Evolutionary conservation across 2,888 invertebrate species (phyloP), one percentile per base, ranked within the genome.

Genomic region (Plagodis dolabraria): DNA sequence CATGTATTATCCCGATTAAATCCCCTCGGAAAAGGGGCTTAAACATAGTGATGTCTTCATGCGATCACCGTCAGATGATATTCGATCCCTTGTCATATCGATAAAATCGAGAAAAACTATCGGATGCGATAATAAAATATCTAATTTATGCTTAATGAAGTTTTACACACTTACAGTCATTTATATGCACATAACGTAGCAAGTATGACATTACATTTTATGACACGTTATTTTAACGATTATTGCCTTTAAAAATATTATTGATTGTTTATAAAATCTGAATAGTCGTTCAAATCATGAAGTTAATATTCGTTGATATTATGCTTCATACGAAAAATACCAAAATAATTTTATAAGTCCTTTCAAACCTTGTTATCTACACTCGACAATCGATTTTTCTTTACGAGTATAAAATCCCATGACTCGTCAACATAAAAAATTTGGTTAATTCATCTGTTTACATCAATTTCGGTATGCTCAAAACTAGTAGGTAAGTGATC

Each of bases 1-100:
- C 86, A 87, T 87, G 89, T 89, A 88, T 89, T 89, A 90, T 89
- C 85, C 84, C 82, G 85, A 89, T 88, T 89, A 88, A 86, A 89
- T 85, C 89, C 89, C 85, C 78, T 68, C 73, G 77, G 85, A 84
- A 82, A 83, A 81, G 83, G 83, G 84, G 83, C 84, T 88, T 85
- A 85, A 72, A 77, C 75, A 69, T 87, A 87, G 87, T 86, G 87
- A 84, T 87, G 86, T 81, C 79, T 80, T 77, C 75, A 76, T 76
- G 70, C 75, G 74, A 75, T 75, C 66, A 69, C 69, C 57, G 54
- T 68, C 60, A 53, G 48, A 67, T 65, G 60, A 65, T 65, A 70
- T 64, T 60, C 65, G 65, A 70, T 63, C 67, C 58, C 61, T 61
- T 53, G 58, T 63, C 48, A 63, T 69, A 75, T 78, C 76, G 75